phyloP scores from a whole-genome alignment of 2,888 invertebrate species.

The Mesorhabditis spiculigera region DNA sequence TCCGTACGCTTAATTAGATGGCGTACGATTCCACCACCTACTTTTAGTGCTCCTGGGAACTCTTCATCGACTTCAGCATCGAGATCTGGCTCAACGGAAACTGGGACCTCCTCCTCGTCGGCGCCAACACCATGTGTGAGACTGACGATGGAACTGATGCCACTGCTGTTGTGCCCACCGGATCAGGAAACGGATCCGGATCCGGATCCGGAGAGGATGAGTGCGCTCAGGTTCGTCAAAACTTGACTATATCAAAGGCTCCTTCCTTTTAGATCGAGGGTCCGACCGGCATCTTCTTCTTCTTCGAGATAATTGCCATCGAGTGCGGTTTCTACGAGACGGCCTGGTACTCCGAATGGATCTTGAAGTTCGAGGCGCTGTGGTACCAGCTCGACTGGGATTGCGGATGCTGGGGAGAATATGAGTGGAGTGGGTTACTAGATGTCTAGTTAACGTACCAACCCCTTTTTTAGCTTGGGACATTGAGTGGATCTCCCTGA shows the following conservation, averaged over 20 bases:
- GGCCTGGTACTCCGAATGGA: neutral
- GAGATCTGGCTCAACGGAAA: neutral
- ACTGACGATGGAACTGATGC: neutral
- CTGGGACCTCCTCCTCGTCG: neutral
- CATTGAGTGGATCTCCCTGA: neutral
- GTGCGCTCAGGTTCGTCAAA: neutral
- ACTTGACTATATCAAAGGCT: neutral
- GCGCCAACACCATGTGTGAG: neutral
- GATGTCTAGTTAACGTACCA: neutral
- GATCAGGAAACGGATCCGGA: too few relatives aligned
- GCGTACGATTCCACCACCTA: too few relatives aligned
- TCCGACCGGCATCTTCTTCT: neutral
- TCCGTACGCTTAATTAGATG: too few relatives aligned
- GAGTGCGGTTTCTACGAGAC: neutral
- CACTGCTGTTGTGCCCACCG: neutral
- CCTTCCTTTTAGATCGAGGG: neutral
- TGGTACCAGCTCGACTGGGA: neutral
- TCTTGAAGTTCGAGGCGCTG: neutral
- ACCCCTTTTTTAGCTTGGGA: neutral
- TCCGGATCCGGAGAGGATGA: too few relatives aligned
- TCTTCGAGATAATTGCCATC: neutral
- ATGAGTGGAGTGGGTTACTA: neutral
- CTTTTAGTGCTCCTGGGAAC: too few relatives aligned
- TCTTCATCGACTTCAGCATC: neutral
- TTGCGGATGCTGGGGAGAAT: conserved; percentile 3